These are phyloP conservation scores for Saccostrea cuccullata DNA, from an alignment of 1,140 invertebrate species.

Conservation along the genomic window DNA sequence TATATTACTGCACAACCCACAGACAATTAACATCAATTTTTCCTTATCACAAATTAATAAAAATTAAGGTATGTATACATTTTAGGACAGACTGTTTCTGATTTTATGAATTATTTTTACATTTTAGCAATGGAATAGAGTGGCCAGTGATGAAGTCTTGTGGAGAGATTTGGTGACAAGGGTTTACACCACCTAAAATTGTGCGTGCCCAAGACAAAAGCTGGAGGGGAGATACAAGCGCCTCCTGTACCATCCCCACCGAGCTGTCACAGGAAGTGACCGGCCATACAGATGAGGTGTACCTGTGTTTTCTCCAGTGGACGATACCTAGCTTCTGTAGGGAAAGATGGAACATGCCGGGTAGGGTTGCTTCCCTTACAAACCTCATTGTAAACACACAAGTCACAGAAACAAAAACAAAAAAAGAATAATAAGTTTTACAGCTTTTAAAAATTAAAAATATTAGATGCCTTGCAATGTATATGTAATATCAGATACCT, in stretches of 20 bases:
- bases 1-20: too few relatives aligned
- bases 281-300: constrained; percentile 3
- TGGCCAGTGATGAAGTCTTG: constrained; percentile 22
- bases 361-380: background rate
- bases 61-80: background rate
- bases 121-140: constrained; percentile 20
- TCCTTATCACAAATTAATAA: too few relatives aligned
- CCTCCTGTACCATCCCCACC: background rate
- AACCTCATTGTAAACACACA: too few relatives aligned
- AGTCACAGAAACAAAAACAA: too few relatives aligned
- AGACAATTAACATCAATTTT: too few relatives aligned
- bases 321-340: background rate
- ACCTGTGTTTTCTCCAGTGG: constrained; percentile 17
- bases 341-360: constrained; percentile 24
- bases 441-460: too few relatives aligned
- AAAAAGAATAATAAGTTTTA: too few relatives aligned
- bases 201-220: background rate
- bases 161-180: background rate
- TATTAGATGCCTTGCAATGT: too few relatives aligned
- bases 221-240: constrained; percentile 26
- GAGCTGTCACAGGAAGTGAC: background rate
- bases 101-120: background rate
- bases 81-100: background rate
- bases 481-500: too few relatives aligned
- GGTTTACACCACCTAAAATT: too few relatives aligned